Evolutionary conservation across 2,888 invertebrate species (phyloP).

Genomic region (Phalera bucephala): DNA sequence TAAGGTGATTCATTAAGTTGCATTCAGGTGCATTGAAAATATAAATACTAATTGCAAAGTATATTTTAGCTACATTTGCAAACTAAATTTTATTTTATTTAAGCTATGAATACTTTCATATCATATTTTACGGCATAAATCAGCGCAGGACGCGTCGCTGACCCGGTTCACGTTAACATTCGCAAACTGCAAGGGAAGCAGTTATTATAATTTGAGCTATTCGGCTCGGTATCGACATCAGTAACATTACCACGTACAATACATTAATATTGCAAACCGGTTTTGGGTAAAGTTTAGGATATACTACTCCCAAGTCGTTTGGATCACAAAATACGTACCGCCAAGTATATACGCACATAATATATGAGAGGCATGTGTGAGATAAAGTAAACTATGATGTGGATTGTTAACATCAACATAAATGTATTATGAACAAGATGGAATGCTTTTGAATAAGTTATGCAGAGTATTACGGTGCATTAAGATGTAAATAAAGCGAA

Average conservation of each 20-base stretch:
- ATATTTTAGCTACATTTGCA: no score
- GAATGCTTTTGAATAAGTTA: conserved; percentile 20
- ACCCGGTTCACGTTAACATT: neutral
- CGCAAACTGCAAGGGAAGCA: conserved; percentile 9
- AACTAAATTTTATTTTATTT: no score
- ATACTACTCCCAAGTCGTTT: conserved; percentile 62
- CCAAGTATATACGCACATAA: no score
- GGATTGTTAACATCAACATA: conserved; percentile 31
- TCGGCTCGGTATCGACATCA: conserved; percentile 51
- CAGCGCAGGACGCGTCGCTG: neutral
- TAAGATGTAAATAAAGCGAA: neutral
- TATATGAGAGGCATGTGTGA: no score
- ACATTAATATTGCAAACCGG: conserved; percentile 75
- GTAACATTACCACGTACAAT: conserved; percentile 68
- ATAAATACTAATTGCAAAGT: no score
- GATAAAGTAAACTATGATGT: no score
- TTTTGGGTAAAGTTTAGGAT: conserved; percentile 69
- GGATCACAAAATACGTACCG: no score
- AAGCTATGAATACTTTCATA: no score
- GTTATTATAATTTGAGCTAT: no score
- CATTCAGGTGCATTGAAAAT: no score
- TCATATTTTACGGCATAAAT: neutral
- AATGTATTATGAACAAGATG: conserved; percentile 26
- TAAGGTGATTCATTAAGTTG: no score
- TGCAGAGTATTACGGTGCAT: no score